Base-by-base conservation (phyloP, 1,140 invertebrate species). In the Cydia splendana region DNA sequence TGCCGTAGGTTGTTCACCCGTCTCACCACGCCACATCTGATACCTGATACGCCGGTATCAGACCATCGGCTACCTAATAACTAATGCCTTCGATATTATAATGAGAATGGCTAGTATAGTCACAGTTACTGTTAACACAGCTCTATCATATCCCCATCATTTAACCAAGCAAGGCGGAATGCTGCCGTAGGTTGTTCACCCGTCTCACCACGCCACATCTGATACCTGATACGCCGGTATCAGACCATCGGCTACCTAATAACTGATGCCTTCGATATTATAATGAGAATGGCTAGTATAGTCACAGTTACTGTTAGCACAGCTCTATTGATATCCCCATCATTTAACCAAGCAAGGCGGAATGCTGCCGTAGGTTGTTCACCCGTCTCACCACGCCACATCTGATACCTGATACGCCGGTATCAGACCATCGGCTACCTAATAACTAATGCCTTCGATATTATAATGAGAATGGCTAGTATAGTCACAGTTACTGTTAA, bases 381-480 rank as follows among this genome's bases (percentile, higher is more conserved):
- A 87, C 87, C 87, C 88, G 87, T 89, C 85, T 82, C 82, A 83
- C 78, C 77, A 75, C 82, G 81, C 83, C 84, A 87, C 85, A 88
- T 88, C 87, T 87, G 86, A 90, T 88, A 90, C 81, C 80, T 82
- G 84, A 90, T 90, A 90, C 83, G 82, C 77, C 79, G 85, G 82
- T 89, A 89, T 86, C 84, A 82, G 80, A 83, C 77, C 85, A 86
- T 89, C 88, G 83, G 87, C 88, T 87, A 90, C 87, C 83, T 85
- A 85, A 71, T 71, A 71, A 84, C 81, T 81, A 85, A 88, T 87
- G 82, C 82, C 81, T 78, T 74, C 78, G 82, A 88, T 86, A 87
- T 88, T 86, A 84, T 87, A 87, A 89, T 88, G 84, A 86, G 86
- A n/a, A n/a, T n/a, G n/a, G 3, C 4, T 48, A 7, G 6, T 6